Conservation (phyloP, 2,888 invertebrate species). For the Lycaena phlaeas region DNA sequence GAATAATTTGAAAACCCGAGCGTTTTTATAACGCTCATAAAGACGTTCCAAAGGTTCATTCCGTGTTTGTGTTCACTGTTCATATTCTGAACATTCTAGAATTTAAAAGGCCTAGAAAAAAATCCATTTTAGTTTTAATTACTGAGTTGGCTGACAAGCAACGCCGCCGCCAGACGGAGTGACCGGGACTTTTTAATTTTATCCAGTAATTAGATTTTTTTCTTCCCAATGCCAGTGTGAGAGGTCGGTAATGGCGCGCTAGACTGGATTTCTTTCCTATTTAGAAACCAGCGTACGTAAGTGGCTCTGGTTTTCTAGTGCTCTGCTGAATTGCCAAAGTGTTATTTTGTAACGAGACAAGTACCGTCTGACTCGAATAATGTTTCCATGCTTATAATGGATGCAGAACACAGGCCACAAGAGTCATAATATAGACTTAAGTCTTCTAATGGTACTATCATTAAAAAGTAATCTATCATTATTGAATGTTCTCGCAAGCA, state of each 20-base stretch:
- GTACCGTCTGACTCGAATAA: neutral
- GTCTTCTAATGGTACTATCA: too few species aligned
- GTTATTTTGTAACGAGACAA: neutral
- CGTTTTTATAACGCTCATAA: neutral
- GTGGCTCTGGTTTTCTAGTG: neutral
- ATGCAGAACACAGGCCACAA: too few species aligned
- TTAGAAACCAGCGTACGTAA: neutral
- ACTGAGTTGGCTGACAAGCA: constrained; percentile 30
- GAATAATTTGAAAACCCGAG: too few species aligned
- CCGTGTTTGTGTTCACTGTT: neutral
- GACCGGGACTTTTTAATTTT: constrained; percentile 42
- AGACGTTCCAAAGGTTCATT: neutral
- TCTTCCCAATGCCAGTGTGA: constrained; percentile 20
- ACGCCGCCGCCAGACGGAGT: constrained; percentile 30
- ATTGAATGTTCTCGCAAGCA: too few species aligned
- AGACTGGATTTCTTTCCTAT: constrained; percentile 9
- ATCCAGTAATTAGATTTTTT: constrained; percentile 52
- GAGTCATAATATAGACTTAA: too few species aligned
- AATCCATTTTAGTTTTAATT: constrained; percentile 43
- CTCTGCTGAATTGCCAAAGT: neutral
- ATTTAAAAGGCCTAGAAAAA: constrained; percentile 24
- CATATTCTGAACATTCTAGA: constrained; percentile 8
- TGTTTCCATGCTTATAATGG: too few species aligned
- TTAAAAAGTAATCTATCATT: too few species aligned
- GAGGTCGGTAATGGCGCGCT: constrained; percentile 16